These are phyloP conservation scores for Orchesella flavescens DNA, from an alignment of 2,888 invertebrate species.

Conservation along the genomic window DNA sequence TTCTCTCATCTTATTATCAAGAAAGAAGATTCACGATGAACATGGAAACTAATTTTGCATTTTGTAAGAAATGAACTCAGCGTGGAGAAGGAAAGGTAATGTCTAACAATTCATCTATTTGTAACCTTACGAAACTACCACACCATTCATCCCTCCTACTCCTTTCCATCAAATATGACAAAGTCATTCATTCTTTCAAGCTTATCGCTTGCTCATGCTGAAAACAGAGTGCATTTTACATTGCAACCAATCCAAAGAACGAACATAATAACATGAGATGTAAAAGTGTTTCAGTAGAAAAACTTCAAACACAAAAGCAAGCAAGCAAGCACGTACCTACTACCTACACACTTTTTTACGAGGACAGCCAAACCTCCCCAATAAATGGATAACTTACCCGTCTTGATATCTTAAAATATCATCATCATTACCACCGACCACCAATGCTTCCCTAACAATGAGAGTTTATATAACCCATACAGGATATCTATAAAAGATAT, in stretches of 20 bases:
- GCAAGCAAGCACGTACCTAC: background rate
- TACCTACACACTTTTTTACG: background rate
- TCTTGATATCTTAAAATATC: slow-evolving; percentile 2
- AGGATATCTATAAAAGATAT: too few relatives aligned
- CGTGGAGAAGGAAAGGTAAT: background rate
- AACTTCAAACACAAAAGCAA: background rate
- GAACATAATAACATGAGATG: too few relatives aligned
- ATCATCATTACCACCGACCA: slow-evolving; percentile 20
- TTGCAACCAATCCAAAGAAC: background rate
- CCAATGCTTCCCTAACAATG: slow-evolving; percentile 10
- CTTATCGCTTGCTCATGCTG: background rate
- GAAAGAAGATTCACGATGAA: background rate
- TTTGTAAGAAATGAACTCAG: slow-evolving; percentile 5
- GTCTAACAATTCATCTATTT: background rate
- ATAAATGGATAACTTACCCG: too few relatives aligned
- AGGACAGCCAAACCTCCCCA: background rate
- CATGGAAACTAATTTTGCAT: background rate
- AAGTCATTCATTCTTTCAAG: slow-evolving; percentile 17
- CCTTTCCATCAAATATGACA: slow-evolving; percentile 39
- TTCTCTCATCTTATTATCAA: background rate
- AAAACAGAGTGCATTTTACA: background rate
- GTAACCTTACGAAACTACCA: background rate
- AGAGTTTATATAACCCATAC: slow-evolving; percentile 8
- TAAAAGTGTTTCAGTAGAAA: background rate
- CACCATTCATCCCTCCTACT: background rate